phyloP scores from a whole-genome alignment of 2,888 invertebrate genomes.

The Dioctria linearis region DNA sequence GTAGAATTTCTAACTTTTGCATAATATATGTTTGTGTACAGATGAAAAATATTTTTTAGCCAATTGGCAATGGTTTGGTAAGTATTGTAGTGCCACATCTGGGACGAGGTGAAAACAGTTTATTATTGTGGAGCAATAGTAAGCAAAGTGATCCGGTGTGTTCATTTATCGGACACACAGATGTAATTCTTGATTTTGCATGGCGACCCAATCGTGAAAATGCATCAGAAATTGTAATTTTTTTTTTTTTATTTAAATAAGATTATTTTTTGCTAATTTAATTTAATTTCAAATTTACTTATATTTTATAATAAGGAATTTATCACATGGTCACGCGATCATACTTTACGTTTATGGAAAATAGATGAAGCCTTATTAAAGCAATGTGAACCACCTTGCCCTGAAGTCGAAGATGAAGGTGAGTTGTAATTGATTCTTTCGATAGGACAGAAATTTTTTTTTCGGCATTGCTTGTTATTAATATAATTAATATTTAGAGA shows the following conservation, averaged over 20 bases:
- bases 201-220: conserved; percentile 83
- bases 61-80: conserved; percentile 92
- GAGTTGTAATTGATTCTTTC: not conserved
- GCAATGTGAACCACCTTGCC: conserved; percentile 76
- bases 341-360: conserved; percentile 91
- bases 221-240: conserved; percentile 66
- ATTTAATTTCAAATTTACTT: conserved; percentile 3
- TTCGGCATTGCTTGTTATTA: too few relatives aligned
- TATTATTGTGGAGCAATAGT: conserved; percentile 83
- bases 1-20: conserved; percentile 67
- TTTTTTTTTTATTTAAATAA: not conserved
- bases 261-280: not conserved
- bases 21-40: not conserved
- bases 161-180: conserved; percentile 93
- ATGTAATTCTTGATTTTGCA: conserved; percentile 95
- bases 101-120: conserved; percentile 88
- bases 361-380: conserved; percentile 89
- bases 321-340: conserved; percentile 96
- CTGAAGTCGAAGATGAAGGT: conserved; percentile 67
- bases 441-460: too few relatives aligned
- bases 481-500: too few relatives aligned
- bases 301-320: conserved; percentile 74
- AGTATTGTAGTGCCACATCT: conserved; percentile 95
- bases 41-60: conserved; percentile 71
- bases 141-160: conserved; percentile 84